A percentile compares a stretch with the other conserved stretches of the same genome.
These are phyloP conservation scores for Athetis lepigone DNA, from an alignment of 2,888 invertebrate genomes.

Conservation along the genomic window DNA sequence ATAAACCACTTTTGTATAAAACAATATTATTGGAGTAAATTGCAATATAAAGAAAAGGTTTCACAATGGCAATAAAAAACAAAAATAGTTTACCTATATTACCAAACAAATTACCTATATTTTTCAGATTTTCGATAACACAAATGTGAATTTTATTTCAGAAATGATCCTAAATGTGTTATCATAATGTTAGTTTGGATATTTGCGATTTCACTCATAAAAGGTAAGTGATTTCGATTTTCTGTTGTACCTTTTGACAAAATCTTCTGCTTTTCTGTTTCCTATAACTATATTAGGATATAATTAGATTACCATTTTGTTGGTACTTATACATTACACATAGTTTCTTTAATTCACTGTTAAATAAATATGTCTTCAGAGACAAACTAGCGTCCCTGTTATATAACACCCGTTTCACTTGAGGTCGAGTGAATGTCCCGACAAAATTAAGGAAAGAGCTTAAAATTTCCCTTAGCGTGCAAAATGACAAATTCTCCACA, in stretches of 20 bases:
- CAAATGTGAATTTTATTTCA: conserved; percentile 21
- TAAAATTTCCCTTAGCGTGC: conserved; percentile 19
- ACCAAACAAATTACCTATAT: no score
- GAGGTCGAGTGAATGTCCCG: not conserved
- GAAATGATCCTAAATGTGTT: conserved; percentile 1
- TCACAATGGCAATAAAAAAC: conserved; percentile 36
- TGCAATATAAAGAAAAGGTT: conserved; percentile 1
- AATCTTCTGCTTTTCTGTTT: no score
- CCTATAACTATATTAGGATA: no score
- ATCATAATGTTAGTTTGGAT: conserved; percentile 41
- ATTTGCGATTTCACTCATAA: conserved; percentile 24
- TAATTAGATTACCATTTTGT: no score
- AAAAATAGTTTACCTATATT: conserved; percentile 3
- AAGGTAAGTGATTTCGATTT: conserved; percentile 32
- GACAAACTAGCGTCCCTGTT: not conserved
- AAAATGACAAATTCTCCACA: conserved; percentile 25
- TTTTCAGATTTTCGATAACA: conserved; percentile 4
- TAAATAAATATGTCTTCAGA: no score
- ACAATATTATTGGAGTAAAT: not conserved
- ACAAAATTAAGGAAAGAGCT: conserved; percentile 22
- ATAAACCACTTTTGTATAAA: not conserved
- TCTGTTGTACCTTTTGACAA: not conserved
- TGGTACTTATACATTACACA: no score
- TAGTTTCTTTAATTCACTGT: no score
- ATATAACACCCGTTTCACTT: conserved; percentile 2